Percentiles rank a stretch among this genome's conserved stretches.
phyloP scores from a whole-genome alignment of 2,797 vertebrate species.

The Ptychadena robeensis region DNA sequence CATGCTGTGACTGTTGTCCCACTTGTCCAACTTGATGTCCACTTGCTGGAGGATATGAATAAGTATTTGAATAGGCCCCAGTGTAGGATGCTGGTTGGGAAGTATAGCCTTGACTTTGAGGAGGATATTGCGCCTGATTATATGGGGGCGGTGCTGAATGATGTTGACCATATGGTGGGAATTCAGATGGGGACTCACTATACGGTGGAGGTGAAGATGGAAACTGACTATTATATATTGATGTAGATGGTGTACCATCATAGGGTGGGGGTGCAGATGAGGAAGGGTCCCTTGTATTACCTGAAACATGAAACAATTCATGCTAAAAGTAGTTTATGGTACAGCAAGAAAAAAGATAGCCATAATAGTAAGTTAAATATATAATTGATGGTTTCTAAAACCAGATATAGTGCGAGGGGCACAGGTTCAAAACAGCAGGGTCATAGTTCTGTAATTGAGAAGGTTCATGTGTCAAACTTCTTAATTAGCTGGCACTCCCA shows the following conservation, averaged over 20 bases:
- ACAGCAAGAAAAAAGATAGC: too few relatives aligned
- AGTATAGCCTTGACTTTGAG: neutral
- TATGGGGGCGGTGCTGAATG: conserved; percentile 1
- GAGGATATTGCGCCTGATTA: neutral
- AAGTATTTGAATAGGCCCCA: neutral
- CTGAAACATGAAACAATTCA: neutral
- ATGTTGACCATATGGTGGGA: neutral
- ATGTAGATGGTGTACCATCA: neutral
- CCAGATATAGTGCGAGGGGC: too few relatives aligned
- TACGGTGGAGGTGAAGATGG: neutral
- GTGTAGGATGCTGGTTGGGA: conserved; percentile 4
- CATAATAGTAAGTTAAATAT: neutral
- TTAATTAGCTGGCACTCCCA: too few relatives aligned
- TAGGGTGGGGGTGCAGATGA: conserved; percentile 14
- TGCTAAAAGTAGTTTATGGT: too few relatives aligned
- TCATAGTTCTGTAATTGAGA: too few relatives aligned
- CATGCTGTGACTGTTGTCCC: neutral
- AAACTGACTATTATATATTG: neutral
- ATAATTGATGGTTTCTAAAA: too few relatives aligned
- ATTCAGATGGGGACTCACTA: neutral
- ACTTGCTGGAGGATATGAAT: conserved; percentile 8
- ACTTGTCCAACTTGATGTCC: neutral
- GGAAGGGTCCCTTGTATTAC: neutral
- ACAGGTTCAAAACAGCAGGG: too few relatives aligned
- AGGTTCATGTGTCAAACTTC: too few relatives aligned